Evolutionary conservation across 2,888 invertebrate species (phyloP).

Genomic region (Volucella zonaria): DNA sequence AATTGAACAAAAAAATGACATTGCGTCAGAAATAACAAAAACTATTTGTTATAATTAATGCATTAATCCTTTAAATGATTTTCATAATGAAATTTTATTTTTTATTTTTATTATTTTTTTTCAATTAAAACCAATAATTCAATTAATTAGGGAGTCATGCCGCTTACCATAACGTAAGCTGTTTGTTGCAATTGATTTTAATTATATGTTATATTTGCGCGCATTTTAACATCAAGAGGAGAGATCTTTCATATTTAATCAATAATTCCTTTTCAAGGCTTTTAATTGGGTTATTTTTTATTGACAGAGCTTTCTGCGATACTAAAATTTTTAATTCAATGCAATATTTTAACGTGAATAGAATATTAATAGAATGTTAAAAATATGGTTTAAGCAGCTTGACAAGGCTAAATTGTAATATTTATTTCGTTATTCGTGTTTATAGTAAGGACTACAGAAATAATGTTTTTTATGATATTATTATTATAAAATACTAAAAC

Average conservation of each 20-base stretch:
- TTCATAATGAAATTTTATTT: background rate
- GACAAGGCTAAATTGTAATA: background rate
- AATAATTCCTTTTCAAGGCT: conserved; percentile 28
- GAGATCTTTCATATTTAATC: conserved; percentile 38
- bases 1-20: no score
- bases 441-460: no score
- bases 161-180: background rate
- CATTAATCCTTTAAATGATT: conserved; percentile 18
- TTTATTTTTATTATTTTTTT: background rate
- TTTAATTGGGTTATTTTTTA: conserved; percentile 12
- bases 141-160: background rate
- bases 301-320: conserved; percentile 5
- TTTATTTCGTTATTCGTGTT: no score
- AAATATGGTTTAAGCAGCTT: conserved; percentile 6
- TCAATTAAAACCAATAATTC: conserved; percentile 44
- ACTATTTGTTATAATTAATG: conserved; percentile 4
- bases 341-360: background rate
- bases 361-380: background rate
- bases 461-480: no score
- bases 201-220: conserved; percentile 34
- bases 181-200: conserved; percentile 39
- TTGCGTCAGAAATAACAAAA: background rate
- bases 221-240: conserved; percentile 31
- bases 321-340: background rate
- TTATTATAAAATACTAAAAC: no score